A percentile compares a stretch with the other conserved stretches of the same genome.
Evolutionary conservation across 2,888 invertebrate species (phyloP).

Genomic region (Ashinkailepas kermadecensis): DNA sequence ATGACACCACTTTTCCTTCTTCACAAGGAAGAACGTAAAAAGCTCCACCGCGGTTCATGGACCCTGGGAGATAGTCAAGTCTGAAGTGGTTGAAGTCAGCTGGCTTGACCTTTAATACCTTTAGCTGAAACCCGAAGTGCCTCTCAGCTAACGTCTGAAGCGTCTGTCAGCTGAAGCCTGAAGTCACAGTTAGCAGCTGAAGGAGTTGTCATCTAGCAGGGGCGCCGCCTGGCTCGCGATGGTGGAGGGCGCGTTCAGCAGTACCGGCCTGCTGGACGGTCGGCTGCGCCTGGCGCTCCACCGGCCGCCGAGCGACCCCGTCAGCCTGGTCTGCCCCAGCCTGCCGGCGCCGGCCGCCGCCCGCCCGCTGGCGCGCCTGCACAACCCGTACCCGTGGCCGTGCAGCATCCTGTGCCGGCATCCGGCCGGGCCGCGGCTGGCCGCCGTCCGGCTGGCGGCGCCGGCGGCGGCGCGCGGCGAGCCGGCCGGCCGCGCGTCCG

Average conservation of each 20-base stretch:
- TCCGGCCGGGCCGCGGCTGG: conserved; percentile 14
- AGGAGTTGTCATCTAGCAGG: no score
- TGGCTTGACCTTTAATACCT: no score
- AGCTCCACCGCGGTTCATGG: no score
- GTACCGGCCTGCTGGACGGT: neutral
- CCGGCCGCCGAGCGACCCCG: neutral
- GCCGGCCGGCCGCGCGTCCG: neutral
- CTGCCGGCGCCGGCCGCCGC: neutral
- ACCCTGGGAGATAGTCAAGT: no score
- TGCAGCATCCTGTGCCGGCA: conserved; percentile 26
- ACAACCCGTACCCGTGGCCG: conserved; percentile 23
- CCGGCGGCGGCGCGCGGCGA: neutral
- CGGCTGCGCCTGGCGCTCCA: neutral
- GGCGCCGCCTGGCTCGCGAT: neutral
- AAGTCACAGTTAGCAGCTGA: no score
- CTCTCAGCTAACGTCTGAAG: no score
- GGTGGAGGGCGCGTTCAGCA: neutral
- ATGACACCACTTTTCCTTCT: no score
- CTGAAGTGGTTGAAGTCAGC: no score
- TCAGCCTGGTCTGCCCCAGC: neutral
- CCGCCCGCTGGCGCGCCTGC: conserved; percentile 10
- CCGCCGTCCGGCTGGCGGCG: neutral
- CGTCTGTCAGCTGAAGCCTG: no score
- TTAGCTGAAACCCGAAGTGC: no score
- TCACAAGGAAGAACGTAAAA: no score